Evolutionary conservation across 2,113 vertebrate genomes (phyloP).

Genomic region (Apeltes quadracus): DNA sequence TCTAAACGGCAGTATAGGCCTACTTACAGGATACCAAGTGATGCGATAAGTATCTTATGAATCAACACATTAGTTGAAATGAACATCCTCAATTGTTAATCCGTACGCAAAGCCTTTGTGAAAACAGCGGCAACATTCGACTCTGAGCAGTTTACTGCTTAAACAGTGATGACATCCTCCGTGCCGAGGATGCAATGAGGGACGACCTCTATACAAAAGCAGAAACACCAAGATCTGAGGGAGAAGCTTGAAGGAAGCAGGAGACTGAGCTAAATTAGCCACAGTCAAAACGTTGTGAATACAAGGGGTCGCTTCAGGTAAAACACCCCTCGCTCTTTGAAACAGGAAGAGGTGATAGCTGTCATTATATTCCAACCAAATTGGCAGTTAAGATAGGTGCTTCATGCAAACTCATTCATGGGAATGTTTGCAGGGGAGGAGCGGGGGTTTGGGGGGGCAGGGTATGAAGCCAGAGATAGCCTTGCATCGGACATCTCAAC

Average conservation of each 20-base stretch:
- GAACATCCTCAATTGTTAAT: background rate
- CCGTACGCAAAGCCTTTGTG: slow-evolving; percentile 11
- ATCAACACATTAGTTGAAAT: slow-evolving; percentile 1
- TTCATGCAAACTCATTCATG: slow-evolving; percentile 34
- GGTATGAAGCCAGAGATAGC: slow-evolving; percentile 22
- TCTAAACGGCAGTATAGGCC: background rate
- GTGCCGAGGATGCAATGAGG: slow-evolving; percentile 19
- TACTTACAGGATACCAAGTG: background rate
- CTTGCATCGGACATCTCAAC: slow-evolving; percentile 30
- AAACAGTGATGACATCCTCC: slow-evolving; percentile 29
- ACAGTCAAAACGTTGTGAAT: background rate
- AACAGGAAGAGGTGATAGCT: slow-evolving; percentile 7
- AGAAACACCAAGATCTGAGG: slow-evolving; percentile 14
- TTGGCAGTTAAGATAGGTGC: slow-evolving; percentile 15
- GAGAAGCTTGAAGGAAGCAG: slow-evolving; percentile 5
- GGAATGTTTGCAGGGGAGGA: slow-evolving; percentile 4
- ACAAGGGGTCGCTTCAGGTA: slow-evolving; percentile 1
- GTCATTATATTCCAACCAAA: slow-evolving; percentile 39
- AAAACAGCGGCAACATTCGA: background rate
- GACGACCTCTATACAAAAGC: background rate
- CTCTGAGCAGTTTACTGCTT: slow-evolving; percentile 7
- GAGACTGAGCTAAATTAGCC: slow-evolving; percentile 9
- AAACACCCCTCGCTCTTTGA: background rate
- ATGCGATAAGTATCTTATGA: background rate
- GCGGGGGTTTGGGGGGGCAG: background rate